Percentiles rank a stretch among this genome's conserved stretches.
phyloP scores from a whole-genome alignment of 2,888 invertebrate species.

The Gryllus longicercus region DNA sequence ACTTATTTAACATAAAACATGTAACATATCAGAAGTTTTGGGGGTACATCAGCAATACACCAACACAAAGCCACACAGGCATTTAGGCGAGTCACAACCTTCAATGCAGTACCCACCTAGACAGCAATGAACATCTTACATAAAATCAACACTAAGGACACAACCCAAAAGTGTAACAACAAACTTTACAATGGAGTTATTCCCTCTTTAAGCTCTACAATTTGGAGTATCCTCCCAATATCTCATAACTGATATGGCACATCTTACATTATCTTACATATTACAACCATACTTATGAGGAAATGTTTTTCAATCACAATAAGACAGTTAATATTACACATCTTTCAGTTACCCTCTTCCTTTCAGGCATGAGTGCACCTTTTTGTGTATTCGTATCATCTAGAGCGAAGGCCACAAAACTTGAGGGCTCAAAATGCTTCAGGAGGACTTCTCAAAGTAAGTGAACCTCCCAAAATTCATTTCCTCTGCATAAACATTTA shows the following conservation, averaged over 20 bases:
- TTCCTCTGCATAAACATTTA: background rate
- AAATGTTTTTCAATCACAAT: background rate
- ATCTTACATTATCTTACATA: constrained; percentile 2
- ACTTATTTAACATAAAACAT: background rate
- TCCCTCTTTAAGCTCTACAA: constrained; percentile 17
- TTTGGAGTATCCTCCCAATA: constrained; percentile 1
- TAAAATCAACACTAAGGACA: constrained; percentile 17
- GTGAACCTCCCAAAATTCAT: background rate
- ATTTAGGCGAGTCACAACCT: constrained; percentile 8
- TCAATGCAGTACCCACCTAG: background rate
- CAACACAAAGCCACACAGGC: constrained; percentile 1
- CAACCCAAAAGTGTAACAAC: constrained; percentile 11
- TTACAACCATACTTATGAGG: constrained; percentile 9
- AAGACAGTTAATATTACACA: constrained; percentile 11
- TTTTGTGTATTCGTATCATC: background rate
- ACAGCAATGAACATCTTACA: constrained; percentile 1
- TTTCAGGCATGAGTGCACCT: background rate
- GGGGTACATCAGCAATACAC: constrained; percentile 10
- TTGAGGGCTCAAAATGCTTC: background rate
- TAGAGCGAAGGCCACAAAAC: constrained; percentile 4
- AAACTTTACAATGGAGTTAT: background rate
- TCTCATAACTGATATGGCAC: constrained; percentile 9
- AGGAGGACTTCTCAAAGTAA: background rate
- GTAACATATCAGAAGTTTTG: constrained; percentile 7
- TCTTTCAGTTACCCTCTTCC: background rate